Evolutionary conservation across 2,888 invertebrate species (phyloP), one percentile per base, ranked within the genome.

Genomic region (Podotricha telesiphe): DNA sequence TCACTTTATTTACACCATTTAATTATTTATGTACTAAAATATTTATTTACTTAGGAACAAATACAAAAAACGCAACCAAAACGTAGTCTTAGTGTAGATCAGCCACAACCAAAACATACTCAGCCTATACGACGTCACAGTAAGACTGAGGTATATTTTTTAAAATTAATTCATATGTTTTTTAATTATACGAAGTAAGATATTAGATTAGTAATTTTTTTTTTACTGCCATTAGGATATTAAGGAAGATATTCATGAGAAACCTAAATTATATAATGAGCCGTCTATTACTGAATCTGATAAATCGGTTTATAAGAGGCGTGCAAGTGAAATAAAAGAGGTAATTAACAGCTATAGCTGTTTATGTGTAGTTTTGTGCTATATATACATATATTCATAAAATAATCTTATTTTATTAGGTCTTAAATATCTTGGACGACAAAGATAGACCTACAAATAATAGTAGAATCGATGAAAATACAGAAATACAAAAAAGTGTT

Each of bases 71-170:
- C 73, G 17, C 84, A 86, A 77, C 80, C 85, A 13, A 85, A 85
- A 79, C 82, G 80, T 76, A 86, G 85, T 72, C 74, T 80, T 73
- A 86, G 81, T 69, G 76, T 87, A 73, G 83, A 85, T 34, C 76
- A 78, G 65, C 71, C 76, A 40, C 77, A 71, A 63, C 68, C 71
- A 59, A 77, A 74, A 37, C 72, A 74, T n/a, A 68, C 69, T 64
- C 70, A 74, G 48, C 74, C 77, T 11, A 79, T 73, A 71, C 80
- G 84, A 51, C 82, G 82, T 64, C 76, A 80, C 71, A 86, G 81
- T 71, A 80, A 82, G 74, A 81, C 78, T 64, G 80, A 87, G 88
- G 88, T 88, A 87, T 71, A 68, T 61, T 64, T 17, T 71, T 62
- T 48, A 15, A 11, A 69, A 51, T 19, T 28, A 11, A 13, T 34